Evolutionary conservation across 2,113 vertebrate species (phyloP).

Genomic region (Egretta garzetta): DNA sequence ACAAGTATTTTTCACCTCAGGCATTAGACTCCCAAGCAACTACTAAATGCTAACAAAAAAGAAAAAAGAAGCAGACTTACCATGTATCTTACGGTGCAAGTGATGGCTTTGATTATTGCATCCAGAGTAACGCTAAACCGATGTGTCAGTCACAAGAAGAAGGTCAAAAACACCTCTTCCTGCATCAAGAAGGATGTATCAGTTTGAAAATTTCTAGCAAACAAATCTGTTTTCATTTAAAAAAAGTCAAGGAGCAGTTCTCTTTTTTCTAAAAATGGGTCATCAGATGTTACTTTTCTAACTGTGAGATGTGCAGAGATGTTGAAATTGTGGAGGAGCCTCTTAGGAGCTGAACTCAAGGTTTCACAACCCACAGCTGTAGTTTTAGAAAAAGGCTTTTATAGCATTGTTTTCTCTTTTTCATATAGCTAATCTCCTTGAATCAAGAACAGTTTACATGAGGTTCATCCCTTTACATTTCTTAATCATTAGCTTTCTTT

Average conservation of each 20-base stretch:
- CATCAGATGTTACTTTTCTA: conserved; percentile 41
- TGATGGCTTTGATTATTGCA: neutral
- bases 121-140: neutral
- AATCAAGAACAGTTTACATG: neutral
- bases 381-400: neutral
- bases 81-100: neutral
- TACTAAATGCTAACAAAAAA: neutral
- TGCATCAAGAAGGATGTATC: conserved; percentile 33
- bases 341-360: conserved; percentile 2
- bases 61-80: neutral
- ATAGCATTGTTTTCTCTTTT: neutral
- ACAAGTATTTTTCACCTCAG: neutral
- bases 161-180: conserved; percentile 47
- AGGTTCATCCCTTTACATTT: neutral
- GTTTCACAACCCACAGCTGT: conserved; percentile 45
- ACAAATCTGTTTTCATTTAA: neutral
- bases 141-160: neutral
- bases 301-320: conserved; percentile 5
- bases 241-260: neutral
- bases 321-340: conserved; percentile 59
- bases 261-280: conserved; percentile 64
- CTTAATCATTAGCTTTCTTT: neutral
- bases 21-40: neutral
- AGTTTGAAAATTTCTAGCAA: conserved; percentile 14
- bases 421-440: neutral